Conservation (phyloP, 2,113 vertebrate species). For the Gymnarchus niloticus region DNA sequence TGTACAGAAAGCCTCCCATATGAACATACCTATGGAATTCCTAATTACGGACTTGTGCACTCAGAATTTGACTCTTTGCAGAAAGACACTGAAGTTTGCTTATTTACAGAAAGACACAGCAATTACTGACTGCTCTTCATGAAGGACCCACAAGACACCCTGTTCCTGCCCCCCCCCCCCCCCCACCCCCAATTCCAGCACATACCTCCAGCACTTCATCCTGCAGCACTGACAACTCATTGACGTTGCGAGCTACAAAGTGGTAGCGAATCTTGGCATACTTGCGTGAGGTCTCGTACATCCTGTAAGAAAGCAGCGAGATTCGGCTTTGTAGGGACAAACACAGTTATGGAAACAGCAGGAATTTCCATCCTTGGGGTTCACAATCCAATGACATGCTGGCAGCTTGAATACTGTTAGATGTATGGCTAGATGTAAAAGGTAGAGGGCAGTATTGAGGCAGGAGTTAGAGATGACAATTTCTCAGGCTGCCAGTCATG, state of each 20-base stretch:
- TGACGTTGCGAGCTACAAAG: constrained; percentile 86
- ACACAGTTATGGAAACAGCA: not conserved
- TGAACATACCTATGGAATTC: not conserved
- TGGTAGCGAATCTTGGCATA: constrained; percentile 83
- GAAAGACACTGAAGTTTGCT: too few relatives aligned
- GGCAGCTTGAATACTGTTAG: not conserved
- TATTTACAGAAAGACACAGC: not conserved
- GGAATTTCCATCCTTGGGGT: not conserved
- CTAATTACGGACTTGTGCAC: too few relatives aligned
- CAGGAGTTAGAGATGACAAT: too few relatives aligned
- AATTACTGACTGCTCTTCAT: not conserved
- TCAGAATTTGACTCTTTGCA: too few relatives aligned
- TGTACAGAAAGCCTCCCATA: not conserved
- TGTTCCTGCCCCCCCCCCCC: not conserved
- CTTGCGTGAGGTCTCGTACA: constrained; percentile 65
- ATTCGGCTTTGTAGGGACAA: not conserved
- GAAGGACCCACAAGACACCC: too few relatives aligned
- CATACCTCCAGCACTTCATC: constrained; percentile 87
- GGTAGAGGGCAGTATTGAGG: too few relatives aligned
- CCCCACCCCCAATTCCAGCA: not conserved
- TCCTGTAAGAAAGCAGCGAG: constrained; percentile 52
- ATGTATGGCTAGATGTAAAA: not conserved
- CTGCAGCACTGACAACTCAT: constrained; percentile 85
- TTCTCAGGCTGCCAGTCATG: too few relatives aligned
- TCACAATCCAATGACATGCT: not conserved